Base-by-base conservation (phyloP, 2,113 vertebrate genomes). In the Lutjanus erythropterus region DNA sequence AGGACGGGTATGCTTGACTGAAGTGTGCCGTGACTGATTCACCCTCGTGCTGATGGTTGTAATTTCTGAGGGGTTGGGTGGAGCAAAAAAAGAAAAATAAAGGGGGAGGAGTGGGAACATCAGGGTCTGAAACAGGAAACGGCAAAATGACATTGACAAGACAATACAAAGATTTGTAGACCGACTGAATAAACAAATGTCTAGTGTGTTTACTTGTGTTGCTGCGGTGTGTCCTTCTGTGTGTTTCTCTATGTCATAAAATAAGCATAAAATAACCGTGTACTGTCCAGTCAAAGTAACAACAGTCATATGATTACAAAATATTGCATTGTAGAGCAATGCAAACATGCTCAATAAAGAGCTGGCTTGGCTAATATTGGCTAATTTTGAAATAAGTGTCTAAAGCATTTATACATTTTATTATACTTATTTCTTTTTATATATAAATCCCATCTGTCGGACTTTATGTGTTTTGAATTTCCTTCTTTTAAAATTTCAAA, bases 11-110 rank as follows among this genome's bases (percentile, higher is more conserved):
- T 91, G 92, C 78, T 90, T 21, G 87, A 80, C 80, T 73, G 86
- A 80, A 76, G 86, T 79, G 86, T 79, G 83, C 68, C 9, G 79
- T 87, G 93, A 89, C 84, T 71, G 89, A 80, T 59, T 82, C 88
- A 81, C 83, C 84, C 84, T 88, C 67, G 84, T 88, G 89, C 86
- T 81, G 84, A 93, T 92, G 92, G 85, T 75, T 83, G 83, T 62
- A 78, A 89, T 74, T 68, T 89, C 84, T 79, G 86, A 85, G 88
- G 91, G 92, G 87, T 91, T 90, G 89, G 90, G 92, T 91, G 93
- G 89, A 93, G 92, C 94, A 84, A 89, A 89, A 88, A 12, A 58
- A 56, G 65, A 31, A 71, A 65, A 70, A 35, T 35, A 73, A 25
- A 25, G 11, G 19, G 3, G 21, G 29, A 52, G 50, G 83, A 49